phyloP scores from a whole-genome alignment of 2,113 vertebrate genomes.

The Thermophis baileyi region DNA sequence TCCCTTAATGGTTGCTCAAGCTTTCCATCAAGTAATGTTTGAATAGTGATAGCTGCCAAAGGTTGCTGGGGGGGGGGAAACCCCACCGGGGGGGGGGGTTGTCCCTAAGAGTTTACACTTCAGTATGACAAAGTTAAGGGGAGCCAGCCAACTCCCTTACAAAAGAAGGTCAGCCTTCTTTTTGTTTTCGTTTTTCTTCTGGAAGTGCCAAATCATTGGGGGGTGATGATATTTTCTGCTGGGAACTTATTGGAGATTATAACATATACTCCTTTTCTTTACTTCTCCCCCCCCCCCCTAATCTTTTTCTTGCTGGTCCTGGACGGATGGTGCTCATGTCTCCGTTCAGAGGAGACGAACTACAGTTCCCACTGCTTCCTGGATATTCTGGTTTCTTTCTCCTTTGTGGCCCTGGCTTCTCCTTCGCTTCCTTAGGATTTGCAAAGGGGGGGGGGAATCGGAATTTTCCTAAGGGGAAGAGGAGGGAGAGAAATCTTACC shows the following conservation, averaged over 20 bases:
- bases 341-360: background rate
- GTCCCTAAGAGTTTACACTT: background rate
- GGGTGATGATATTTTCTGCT: background rate
- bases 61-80: background rate
- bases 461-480: slow-evolving; percentile 10
- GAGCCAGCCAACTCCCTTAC: background rate
- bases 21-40: background rate
- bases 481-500: slow-evolving; percentile 47
- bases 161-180: background rate
- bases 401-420: slow-evolving; percentile 7
- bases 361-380: background rate
- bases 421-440: slow-evolving; percentile 25
- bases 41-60: background rate
- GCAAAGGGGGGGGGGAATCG: background rate
- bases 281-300: too few relatives aligned
- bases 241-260: background rate
- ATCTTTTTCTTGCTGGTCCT: background rate
- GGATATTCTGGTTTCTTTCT: slow-evolving; percentile 31
- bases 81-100: fast-evolving
- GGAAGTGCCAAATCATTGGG: background rate
- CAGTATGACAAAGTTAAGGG: slow-evolving; percentile 12
- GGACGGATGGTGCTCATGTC: background rate
- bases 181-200: background rate
- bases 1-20: background rate
- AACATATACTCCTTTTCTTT: background rate